These are phyloP conservation scores for Anastrepha ludens DNA, from an alignment of 1,140 invertebrate genomes.

Conservation along the genomic window DNA sequence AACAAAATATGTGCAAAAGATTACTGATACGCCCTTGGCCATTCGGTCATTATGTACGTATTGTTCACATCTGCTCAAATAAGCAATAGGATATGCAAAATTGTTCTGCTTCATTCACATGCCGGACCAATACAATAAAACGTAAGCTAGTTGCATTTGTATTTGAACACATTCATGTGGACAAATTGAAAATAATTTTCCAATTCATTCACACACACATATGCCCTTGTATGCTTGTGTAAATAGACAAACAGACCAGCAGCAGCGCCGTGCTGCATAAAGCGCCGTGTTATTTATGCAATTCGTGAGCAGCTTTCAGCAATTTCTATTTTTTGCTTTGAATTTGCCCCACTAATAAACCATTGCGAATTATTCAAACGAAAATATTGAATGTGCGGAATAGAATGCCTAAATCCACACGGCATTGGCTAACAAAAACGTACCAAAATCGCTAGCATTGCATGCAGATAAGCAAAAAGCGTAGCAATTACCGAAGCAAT, in stretches of 20 bases:
- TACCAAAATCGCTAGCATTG: background rate
- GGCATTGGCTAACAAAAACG: background rate
- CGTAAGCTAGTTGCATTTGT: background rate
- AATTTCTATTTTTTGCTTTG: background rate
- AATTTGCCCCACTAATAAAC: slow-evolving; percentile 25
- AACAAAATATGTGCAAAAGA: slow-evolving; percentile 25
- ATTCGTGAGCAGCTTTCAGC: background rate
- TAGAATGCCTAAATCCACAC: slow-evolving; percentile 1
- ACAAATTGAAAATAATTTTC: slow-evolving; percentile 48
- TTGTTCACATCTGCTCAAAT: background rate
- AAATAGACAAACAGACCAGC: background rate
- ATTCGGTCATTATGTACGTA: background rate
- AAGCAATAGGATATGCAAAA: background rate
- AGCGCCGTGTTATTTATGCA: slow-evolving; percentile 20
- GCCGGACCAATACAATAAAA: background rate
- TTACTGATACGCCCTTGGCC: background rate
- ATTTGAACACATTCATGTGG: background rate
- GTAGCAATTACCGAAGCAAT: background rate
- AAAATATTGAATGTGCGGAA: background rate
- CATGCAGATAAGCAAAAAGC: background rate
- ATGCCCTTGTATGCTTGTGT: background rate
- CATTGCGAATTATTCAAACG: slow-evolving; percentile 33
- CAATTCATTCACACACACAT: slow-evolving; percentile 1
- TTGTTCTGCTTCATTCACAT: background rate
- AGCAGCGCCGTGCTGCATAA: background rate